Evolutionary conservation across 2,888 invertebrate species (phyloP).

Genomic region (Meliscaeva auricollis): DNA sequence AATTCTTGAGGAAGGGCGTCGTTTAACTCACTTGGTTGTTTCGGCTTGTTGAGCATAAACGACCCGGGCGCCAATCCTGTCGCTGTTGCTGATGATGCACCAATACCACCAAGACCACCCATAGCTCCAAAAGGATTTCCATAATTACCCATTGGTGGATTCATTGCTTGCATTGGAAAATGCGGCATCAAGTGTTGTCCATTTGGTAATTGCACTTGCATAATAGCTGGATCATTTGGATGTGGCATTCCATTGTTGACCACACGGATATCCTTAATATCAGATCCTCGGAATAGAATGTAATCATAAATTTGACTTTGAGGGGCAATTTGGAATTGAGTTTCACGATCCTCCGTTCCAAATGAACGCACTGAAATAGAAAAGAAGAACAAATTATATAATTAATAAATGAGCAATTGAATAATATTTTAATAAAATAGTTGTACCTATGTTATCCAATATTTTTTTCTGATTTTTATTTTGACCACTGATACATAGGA

Average conservation of each 20-base stretch:
- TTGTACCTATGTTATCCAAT: too few relatives aligned
- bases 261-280: conserved; percentile 99
- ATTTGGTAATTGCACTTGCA: conserved; percentile 93
- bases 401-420: not conserved
- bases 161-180: conserved; percentile 90
- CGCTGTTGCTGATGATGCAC: conserved; percentile 81
- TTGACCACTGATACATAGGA: too few relatives aligned
- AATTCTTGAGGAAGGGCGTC: conserved; percentile 78
- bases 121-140: conserved; percentile 83
- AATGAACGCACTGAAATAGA: conserved; percentile 95
- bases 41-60: conserved; percentile 84
- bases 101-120: conserved; percentile 84
- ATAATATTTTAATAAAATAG: too few relatives aligned
- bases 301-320: conserved; percentile 99
- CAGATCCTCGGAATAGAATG: conserved; percentile 98
- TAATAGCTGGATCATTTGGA: conserved; percentile 99
- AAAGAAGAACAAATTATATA: conserved; percentile 77
- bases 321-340: conserved; percentile 97
- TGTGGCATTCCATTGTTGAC: conserved; percentile 94
- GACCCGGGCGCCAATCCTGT: conserved; percentile 83
- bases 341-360: conserved; percentile 99
- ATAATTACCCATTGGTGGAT: conserved; percentile 84
- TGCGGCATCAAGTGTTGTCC: conserved; percentile 88
- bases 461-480: too few relatives aligned
- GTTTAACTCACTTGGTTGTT: conserved; percentile 88